A percentile compares a stretch with the other conserved stretches of the same genome.
Evolutionary conservation across 2,113 vertebrate genomes (phyloP).

Genomic region (Emydocephalus ijimae): DNA sequence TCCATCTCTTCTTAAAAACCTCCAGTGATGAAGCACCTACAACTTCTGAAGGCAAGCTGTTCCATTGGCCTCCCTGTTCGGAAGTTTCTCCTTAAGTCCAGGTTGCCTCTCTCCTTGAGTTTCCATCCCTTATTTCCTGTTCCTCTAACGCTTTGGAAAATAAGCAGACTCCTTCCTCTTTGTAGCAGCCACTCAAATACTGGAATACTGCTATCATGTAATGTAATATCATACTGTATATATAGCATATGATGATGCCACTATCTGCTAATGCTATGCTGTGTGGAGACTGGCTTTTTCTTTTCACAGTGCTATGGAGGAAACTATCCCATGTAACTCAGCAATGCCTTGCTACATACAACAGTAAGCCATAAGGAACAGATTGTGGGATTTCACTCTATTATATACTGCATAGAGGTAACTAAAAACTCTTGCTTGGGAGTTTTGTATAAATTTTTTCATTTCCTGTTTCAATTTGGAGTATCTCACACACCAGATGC

Average conservation of each 20-base stretch:
- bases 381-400: neutral
- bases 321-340: neutral
- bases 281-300: neutral
- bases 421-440: neutral
- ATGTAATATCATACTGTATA: too few species aligned
- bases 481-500: neutral
- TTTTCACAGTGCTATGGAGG: neutral
- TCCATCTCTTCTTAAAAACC: neutral
- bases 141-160: neutral
- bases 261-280: neutral
- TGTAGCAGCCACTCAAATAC: neutral
- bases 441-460: neutral
- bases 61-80: neutral
- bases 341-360: neutral
- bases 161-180: neutral
- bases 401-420: neutral
- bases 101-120: neutral
- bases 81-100: neutral
- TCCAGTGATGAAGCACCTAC: neutral
- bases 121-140: neutral
- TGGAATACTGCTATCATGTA: too few species aligned
- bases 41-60: neutral
- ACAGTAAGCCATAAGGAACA: neutral
- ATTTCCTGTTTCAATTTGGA: neutral
- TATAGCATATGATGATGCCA: too few species aligned